Base-by-base conservation (phyloP, 2,888 invertebrate genomes). In the Clunio marinus region DNA sequence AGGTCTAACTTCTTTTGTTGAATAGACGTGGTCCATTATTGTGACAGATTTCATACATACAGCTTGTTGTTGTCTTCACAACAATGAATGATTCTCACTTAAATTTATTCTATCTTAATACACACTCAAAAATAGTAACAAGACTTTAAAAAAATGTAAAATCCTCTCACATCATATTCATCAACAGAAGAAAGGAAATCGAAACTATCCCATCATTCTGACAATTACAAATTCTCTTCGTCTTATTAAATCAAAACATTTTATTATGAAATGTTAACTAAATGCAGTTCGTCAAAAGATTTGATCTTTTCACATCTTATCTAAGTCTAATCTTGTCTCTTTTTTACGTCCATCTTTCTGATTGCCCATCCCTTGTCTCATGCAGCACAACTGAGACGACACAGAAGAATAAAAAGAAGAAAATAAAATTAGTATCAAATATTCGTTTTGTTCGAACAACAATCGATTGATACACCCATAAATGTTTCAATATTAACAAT, bases 231-330 rank as follows among this genome's bases (percentile, higher is more conserved):
- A 51, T 27, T 28, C 20, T 17, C 15, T 32, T n/a, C 24, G 15
- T 65, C 63, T 65, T 65, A 65, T 65, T 65, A 65, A 65, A 65
- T 65, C 63, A 65, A 65, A 65, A 62, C 59, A 59, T 59, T 32
- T 59, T 58, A n/a, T 58, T 13, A 41, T 7, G 41, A 41, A 41
- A 41, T 15, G n/a, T 41, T 41, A 28, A 27, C n/a, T 28, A 17
- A 28, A 59, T 59, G 59, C 59, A 59, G 59, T 22, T 62, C 41
- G n/a, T 41, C 25, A 24, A 15, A 28, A 28, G 63, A 65, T 65
- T 65, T 45, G 46, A 46, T 65, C 62, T 62, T 62, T 37, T 41
- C 62, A 62, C 28, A 41, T 46, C 22, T 27, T 65, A 46, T 65
- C 46, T 27, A 22, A 45, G 25, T 65, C 63, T 65, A 65, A 65